Percentiles rank a stretch among this genome's conserved stretches.
Conservation (phyloP, 2,888 invertebrate species). For the Heliconius erato region DNA sequence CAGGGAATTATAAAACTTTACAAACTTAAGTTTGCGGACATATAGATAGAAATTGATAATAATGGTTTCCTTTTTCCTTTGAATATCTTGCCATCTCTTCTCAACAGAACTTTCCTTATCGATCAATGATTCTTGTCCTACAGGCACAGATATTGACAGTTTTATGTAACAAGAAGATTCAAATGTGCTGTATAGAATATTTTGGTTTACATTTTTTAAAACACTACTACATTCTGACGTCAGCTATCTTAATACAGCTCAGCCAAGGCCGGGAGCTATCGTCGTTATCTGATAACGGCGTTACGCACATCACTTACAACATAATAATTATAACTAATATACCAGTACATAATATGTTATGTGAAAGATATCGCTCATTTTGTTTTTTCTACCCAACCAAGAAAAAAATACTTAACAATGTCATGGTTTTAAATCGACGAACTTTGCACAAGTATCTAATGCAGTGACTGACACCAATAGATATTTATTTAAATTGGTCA, state of each 20-base stretch:
- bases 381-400: no score
- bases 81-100: no score
- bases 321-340: constrained; percentile 15
- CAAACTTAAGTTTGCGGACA: no score
- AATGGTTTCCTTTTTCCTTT: no score
- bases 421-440: background rate
- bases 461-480: background rate
- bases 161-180: background rate
- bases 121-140: no score
- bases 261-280: constrained; percentile 17
- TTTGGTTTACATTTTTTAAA: background rate
- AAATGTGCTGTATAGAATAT: background rate
- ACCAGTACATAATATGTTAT: background rate
- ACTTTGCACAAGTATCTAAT: background rate
- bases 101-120: no score
- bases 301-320: background rate
- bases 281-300: constrained; percentile 25
- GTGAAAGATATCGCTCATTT: background rate
- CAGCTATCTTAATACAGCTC: background rate
- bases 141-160: background rate
- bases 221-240: background rate
- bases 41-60: no score
- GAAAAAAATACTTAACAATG: no score
- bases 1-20: no score
- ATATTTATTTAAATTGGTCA: background rate